phyloP scores from a whole-genome alignment of 1,140 invertebrate species.

The Bombus waltoni region DNA sequence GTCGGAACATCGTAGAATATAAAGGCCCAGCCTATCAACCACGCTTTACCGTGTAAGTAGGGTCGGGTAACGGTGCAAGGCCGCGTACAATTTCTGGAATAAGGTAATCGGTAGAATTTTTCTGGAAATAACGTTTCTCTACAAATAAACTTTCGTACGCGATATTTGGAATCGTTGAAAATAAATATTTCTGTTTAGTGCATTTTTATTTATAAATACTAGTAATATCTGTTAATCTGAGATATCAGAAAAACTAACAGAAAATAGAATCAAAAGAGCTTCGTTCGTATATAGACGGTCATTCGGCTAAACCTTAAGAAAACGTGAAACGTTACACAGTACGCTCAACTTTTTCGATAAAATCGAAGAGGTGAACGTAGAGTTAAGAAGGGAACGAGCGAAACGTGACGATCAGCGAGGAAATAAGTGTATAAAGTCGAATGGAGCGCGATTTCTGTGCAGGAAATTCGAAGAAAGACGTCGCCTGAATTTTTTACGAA shows the following conservation, averaged over 20 bases:
- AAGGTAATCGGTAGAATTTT: background rate
- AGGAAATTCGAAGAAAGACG: conserved; percentile 30
- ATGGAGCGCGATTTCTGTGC: conserved; percentile 24
- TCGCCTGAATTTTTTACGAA: conserved; percentile 39
- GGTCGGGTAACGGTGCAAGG: background rate
- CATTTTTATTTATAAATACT: background rate
- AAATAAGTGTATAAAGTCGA: conserved; percentile 30
- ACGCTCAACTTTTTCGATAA: conserved; percentile 15
- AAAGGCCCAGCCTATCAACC: conserved; percentile 47
- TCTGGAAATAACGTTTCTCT: background rate
- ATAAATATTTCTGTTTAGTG: background rate
- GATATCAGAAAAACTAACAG: background rate
- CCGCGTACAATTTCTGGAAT: background rate
- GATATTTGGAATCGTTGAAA: background rate
- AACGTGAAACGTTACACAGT: background rate
- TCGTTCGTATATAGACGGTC: no score
- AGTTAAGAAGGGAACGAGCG: conserved; percentile 13
- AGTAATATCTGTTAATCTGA: background rate
- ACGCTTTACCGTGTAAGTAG: conserved; percentile 37
- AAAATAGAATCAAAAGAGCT: background rate
- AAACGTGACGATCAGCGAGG: conserved; percentile 30
- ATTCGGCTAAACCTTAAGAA: background rate
- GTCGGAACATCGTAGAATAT: conserved; percentile 40
- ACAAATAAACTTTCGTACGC: background rate
- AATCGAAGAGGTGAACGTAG: conserved; percentile 10